These are phyloP conservation scores for Drosophila birchii DNA, from an alignment of 2,888 invertebrate genomes.

Conservation along the genomic window DNA sequence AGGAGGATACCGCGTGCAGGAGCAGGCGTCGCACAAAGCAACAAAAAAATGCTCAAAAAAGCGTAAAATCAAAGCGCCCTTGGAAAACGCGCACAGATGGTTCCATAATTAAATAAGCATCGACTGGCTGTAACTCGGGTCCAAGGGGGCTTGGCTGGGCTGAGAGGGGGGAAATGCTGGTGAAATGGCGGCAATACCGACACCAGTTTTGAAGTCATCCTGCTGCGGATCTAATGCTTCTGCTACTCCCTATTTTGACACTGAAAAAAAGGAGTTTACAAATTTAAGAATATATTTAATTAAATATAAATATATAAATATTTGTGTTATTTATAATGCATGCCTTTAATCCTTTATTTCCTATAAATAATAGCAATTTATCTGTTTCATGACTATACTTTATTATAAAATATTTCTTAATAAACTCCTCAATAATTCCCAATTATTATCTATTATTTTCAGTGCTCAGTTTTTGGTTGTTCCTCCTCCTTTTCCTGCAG, in stretches of 20 bases:
- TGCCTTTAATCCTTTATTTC: no score
- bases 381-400: no score
- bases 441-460: background rate
- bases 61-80: constrained; percentile 82
- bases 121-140: constrained; percentile 32
- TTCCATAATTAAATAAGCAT: constrained; percentile 81
- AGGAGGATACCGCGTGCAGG: constrained; percentile 15
- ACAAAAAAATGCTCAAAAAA: constrained; percentile 65
- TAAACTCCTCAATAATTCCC: background rate
- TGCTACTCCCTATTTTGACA: constrained; percentile 13
- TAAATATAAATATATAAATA: no score
- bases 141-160: constrained; percentile 4
- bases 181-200: constrained; percentile 57
- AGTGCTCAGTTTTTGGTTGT: background rate
- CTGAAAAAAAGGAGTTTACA: background rate
- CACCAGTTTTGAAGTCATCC: constrained; percentile 57
- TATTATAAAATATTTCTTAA: no score
- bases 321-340: no score
- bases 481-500: background rate
- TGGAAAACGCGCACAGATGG: constrained; percentile 77
- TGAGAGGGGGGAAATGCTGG: constrained; percentile 6
- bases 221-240: constrained; percentile 19
- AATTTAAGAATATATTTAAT: background rate
- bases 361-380: no score
- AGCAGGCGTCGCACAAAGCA: constrained; percentile 21